Base-by-base conservation (phyloP, 2,888 invertebrate species). In the Drosophila rellima region DNA sequence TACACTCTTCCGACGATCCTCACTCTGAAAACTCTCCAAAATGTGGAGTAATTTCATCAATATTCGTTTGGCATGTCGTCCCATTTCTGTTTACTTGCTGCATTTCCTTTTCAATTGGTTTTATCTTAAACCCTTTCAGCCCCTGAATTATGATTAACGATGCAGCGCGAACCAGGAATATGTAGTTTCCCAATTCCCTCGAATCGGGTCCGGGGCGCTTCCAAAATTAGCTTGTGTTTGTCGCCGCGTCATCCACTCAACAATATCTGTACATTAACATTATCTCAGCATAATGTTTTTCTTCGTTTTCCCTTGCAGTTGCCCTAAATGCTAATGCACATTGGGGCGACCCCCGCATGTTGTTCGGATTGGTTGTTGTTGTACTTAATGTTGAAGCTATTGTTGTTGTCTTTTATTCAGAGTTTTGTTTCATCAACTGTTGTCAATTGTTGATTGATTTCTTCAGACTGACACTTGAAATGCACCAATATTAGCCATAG, bases 371-470 rank as follows among this genome's bases (percentile, higher is more conserved):
- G 6, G 26, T 26, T 26, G 26, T 7, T 26, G 7, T 26, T 7
- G 26, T 26, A 2, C 7, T 26, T 26, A 7, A 26, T 7, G 26
- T 2, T 26, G 26, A 26, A 7, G 2, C 35, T 48, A 35, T 37
- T 23, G 42, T 42, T 57, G 44, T 54, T 63, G 65, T 55, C 64
- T 70, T 42, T 69, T 62, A 29, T 66, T 23, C 35, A 39, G 37
- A 48, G 54, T 48, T 40, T 50, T 68, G 62, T 51, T 71, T 61
- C 35, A 50, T 71, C 76, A 77, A 77, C 74, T 81, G 74, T 71
- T 86, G 74, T 84, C 73, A 81, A 74, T 80, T 75, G 85, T 78
- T 83, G 85, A 83, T 83, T 85, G 83, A 83, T 83, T 79, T 83
- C 70, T 70, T 56, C 47, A 64, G 72, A 26, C 79, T 85, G 82